Percentiles rank a stretch among this genome's conserved stretches.
These are phyloP conservation scores for Rhodeus uyekii DNA, from an alignment of 2,797 vertebrate species.

Conservation along the genomic window DNA sequence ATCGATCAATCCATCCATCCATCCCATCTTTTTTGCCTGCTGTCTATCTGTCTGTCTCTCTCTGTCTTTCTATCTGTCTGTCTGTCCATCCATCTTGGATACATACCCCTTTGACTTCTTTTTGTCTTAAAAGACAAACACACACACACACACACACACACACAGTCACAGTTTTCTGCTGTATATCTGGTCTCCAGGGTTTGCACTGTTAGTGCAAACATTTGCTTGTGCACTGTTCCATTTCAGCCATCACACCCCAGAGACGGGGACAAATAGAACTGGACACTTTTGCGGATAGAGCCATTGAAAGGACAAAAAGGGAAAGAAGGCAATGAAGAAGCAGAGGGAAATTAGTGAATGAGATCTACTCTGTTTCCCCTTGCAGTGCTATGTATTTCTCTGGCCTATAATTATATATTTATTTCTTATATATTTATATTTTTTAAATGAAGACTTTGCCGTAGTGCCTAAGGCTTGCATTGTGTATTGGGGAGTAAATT, in stretches of 20 bases:
- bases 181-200: conserved; percentile 72
- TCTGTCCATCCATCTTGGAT: background rate
- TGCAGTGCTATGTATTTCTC: conserved; percentile 37
- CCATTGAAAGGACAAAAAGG: conserved; percentile 35
- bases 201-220: conserved; percentile 86
- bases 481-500: conserved; percentile 50
- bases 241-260: conserved; percentile 60
- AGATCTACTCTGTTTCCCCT: conserved; percentile 15
- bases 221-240: conserved; percentile 85
- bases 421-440: too few relatives aligned
- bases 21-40: background rate
- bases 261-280: conserved; percentile 45
- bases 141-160: conserved; percentile 7
- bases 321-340: conserved; percentile 23
- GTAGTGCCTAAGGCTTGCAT: conserved; percentile 40
- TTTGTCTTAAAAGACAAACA: conserved; percentile 4
- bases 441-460: conserved; percentile 47
- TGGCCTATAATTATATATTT: too few relatives aligned
- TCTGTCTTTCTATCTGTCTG: background rate
- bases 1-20: background rate
- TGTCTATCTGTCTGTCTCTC: background rate
- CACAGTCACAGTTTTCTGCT: conserved; percentile 65
- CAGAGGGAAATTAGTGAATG: conserved; percentile 23
- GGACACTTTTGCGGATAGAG: conserved; percentile 47
- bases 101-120: background rate